A percentile compares a stretch with the other conserved stretches of the same genome.
phyloP scores from a whole-genome alignment of 2,797 vertebrate species.

The Carcharodon carcharias region DNA sequence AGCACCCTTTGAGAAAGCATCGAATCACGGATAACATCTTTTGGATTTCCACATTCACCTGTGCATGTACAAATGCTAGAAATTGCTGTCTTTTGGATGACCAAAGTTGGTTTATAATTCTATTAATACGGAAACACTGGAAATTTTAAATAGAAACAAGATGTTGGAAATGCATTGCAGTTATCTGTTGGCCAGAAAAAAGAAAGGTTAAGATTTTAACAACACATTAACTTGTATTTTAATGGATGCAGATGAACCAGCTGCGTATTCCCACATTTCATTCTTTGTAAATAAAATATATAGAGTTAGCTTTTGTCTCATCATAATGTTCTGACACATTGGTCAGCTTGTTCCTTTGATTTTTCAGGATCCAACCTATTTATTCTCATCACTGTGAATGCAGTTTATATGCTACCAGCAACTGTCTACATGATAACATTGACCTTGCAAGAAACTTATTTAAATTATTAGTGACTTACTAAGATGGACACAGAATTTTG shows the following conservation, averaged over 20 bases:
- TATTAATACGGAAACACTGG: neutral
- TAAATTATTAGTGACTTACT: neutral
- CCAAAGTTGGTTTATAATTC: no score
- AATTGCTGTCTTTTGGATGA: no score
- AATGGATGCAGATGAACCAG: neutral
- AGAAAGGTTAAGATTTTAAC: neutral
- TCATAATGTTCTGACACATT: neutral
- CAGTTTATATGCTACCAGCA: neutral
- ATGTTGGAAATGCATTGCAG: neutral
- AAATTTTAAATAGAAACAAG: neutral
- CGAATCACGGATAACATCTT: no score
- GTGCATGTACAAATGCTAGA: no score
- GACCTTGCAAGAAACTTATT: neutral
- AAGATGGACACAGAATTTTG: no score
- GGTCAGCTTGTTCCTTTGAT: neutral
- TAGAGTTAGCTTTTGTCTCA: neutral
- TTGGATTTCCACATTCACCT: no score
- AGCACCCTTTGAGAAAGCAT: no score
- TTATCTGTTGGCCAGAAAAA: neutral
- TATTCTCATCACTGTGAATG: neutral
- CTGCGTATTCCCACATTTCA: neutral
- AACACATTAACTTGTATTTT: neutral
- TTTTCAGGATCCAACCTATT: neutral
- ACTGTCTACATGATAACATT: neutral
- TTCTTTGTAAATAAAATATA: neutral